phyloP scores from a whole-genome alignment of 2,888 invertebrate genomes.

The Sinhomidia bicolor region DNA sequence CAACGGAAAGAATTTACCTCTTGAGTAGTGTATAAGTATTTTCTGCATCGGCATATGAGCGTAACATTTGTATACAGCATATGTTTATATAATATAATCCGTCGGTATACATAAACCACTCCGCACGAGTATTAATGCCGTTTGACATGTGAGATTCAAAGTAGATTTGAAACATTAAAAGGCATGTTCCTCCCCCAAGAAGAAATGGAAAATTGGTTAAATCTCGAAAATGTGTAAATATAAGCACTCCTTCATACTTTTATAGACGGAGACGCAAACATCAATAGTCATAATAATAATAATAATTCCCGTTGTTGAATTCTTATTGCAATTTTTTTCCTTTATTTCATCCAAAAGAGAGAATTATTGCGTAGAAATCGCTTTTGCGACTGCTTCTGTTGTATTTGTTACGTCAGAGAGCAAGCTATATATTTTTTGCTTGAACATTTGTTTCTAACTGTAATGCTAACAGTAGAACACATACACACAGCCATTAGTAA shows the following conservation, averaged over 20 bases:
- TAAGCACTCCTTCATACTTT: background rate
- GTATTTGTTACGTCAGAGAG: no score
- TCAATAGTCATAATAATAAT: constrained; percentile 10
- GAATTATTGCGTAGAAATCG: background rate
- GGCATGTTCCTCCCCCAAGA: constrained; percentile 34
- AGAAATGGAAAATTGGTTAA: constrained; percentile 5
- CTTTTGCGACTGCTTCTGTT: no score
- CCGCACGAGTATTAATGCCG: constrained; percentile 59
- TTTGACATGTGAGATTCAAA: constrained; percentile 72
- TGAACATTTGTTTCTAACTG: background rate
- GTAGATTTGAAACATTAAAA: constrained; percentile 70
- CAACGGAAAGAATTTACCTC: background rate
- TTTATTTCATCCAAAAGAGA: background rate
- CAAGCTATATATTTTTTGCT: constrained; percentile 26
- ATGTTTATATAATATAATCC: constrained; percentile 1
- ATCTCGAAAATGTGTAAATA: constrained; percentile 20
- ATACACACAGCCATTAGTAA: constrained; percentile 20
- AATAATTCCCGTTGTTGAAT: background rate
- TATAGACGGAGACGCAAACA: background rate
- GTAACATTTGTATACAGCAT: no score
- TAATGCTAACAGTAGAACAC: background rate
- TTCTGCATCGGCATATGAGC: background rate
- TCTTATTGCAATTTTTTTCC: constrained; percentile 41
- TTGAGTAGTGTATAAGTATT: no score
- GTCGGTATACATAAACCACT: constrained; percentile 18